A percentile compares a stretch with the other conserved stretches of the same genome.
These are phyloP conservation scores for Cyprinodon variegatus DNA, from an alignment of 2,113 vertebrate species.

Conservation along the genomic window DNA sequence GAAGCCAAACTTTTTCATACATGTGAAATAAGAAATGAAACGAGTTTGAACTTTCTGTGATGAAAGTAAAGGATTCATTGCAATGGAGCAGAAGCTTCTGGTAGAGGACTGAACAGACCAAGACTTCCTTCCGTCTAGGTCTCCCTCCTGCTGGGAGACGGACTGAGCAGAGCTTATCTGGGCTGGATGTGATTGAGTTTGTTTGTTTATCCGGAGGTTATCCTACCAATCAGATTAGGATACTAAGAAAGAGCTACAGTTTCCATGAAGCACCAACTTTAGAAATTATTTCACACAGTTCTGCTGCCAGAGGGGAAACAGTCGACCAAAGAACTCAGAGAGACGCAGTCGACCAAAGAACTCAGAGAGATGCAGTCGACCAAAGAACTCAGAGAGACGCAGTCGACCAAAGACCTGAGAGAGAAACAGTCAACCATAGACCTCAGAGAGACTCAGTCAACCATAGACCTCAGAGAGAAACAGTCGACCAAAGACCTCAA, in stretches of 20 bases:
- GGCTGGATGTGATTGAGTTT: background rate
- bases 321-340: background rate
- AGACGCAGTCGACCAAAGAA: background rate
- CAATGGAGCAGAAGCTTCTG: background rate
- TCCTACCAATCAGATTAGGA: background rate
- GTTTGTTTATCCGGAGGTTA: background rate
- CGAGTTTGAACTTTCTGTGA: background rate
- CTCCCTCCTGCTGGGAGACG: background rate
- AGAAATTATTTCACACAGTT: background rate
- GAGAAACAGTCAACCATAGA: too few relatives aligned
- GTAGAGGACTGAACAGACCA: background rate
- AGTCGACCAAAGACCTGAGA: too few relatives aligned
- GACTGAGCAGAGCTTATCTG: background rate
- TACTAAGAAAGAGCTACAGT: background rate
- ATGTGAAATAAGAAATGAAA: background rate
- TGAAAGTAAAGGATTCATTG: background rate
- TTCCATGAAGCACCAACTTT: background rate
- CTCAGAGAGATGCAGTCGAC: too few relatives aligned
- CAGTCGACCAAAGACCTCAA: too few relatives aligned
- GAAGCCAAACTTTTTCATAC: background rate
- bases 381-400: too few relatives aligned
- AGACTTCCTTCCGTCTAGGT: background rate
- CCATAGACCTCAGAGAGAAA: too few relatives aligned
- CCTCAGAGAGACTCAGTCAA: too few relatives aligned
- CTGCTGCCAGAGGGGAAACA: too few relatives aligned